These are phyloP conservation scores for Dolichoris vasculosae DNA, from an alignment of 1,140 invertebrate genomes.

Conservation along the genomic window DNA sequence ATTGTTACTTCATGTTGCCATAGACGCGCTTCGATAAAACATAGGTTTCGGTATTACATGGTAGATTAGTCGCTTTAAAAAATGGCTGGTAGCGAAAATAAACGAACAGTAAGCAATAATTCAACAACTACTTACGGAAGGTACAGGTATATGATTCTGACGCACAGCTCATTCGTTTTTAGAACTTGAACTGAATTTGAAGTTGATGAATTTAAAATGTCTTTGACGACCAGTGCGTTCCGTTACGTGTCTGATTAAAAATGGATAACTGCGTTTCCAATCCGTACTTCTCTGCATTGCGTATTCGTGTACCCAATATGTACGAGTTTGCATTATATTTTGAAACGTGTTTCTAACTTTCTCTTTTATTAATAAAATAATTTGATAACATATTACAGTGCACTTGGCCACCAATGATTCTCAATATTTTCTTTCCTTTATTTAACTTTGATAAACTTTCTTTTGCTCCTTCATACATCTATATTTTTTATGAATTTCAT, in stretches of 20 bases:
- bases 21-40: slow-evolving; percentile 64
- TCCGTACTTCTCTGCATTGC: no score
- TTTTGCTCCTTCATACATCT: neutral
- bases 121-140: slow-evolving; percentile 69
- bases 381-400: no score
- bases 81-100: slow-evolving; percentile 67
- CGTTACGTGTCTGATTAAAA: no score
- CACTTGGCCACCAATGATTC: no score
- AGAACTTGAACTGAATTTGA: neutral
- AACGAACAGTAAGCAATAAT: slow-evolving; percentile 63
- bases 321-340: neutral
- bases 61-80: neutral
- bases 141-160: slow-evolving; percentile 51
- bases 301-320: neutral
- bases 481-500: neutral
- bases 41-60: neutral
- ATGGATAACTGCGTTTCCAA: no score
- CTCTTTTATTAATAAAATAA: no score
- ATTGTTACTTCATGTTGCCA: slow-evolving; percentile 11
- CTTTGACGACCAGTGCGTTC: no score
- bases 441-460: neutral
- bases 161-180: neutral
- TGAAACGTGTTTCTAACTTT: no score
- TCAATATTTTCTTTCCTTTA: neutral
- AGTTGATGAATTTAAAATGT: neutral